Conservation (phyloP, 2,797 vertebrate species). For the Myotis planiceps region DNA sequence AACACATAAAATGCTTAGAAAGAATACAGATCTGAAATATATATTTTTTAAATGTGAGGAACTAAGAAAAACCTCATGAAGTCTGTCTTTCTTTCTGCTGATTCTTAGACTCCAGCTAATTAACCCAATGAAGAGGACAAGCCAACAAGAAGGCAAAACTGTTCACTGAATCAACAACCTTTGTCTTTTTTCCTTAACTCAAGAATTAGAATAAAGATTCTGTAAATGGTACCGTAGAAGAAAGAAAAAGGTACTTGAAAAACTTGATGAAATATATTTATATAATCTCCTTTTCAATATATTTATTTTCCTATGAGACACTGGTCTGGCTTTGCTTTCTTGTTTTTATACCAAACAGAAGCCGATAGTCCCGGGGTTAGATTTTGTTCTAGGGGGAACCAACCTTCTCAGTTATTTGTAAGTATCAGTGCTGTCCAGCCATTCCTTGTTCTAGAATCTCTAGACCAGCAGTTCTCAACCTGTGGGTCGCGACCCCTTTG, state of each 20-base stretch:
- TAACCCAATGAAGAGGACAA: background rate
- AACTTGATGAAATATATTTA: background rate
- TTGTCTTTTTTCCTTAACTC: background rate
- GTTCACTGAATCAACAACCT: background rate
- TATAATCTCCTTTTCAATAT: background rate
- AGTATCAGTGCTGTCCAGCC: fast-evolving
- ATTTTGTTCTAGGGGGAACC: background rate
- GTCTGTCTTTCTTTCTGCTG: background rate
- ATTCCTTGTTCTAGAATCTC: background rate
- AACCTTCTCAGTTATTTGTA: background rate
- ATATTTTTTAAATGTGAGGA: background rate
- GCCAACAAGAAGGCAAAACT: background rate
- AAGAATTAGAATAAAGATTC: background rate
- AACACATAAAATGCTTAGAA: background rate
- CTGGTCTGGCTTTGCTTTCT: background rate
- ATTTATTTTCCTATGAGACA: background rate
- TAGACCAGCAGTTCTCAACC: too few species aligned
- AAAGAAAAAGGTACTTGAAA: background rate
- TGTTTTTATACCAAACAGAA: background rate
- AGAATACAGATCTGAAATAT: background rate
- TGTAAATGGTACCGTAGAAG: background rate
- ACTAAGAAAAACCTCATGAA: background rate
- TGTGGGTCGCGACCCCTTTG: too few species aligned
- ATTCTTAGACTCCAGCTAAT: background rate
- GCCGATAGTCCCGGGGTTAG: background rate